Base-by-base conservation (phyloP, 2,888 invertebrate species). In the Tenthredo distinguenda region DNA sequence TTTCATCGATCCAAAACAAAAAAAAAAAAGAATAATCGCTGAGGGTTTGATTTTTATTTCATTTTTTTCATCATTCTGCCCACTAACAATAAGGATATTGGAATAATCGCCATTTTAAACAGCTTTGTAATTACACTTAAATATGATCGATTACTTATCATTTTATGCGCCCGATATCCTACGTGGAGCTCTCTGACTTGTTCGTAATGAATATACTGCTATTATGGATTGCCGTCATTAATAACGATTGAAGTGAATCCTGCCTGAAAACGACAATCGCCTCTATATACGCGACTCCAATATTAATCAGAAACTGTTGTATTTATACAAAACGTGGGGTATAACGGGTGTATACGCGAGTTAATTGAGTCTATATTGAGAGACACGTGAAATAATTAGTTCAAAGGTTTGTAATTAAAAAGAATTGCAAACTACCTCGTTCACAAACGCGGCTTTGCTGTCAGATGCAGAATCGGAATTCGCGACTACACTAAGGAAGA, bases 331-430 rank as follows among this genome's bases (percentile, higher is more conserved):
- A 40, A 7, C 21, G 9, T 7, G 6, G 50, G 6, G 50, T 31
- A 15, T 18, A 34, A 50, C 58, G 58, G 15, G 40, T 62, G 58
- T 58, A 15, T 62, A 37, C 21, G 5, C 9, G 1, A 37, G 62
- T 81, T 58, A 58, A 81, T 62, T 62, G 81, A 62, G 40, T 81
- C 62, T 40, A 62, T 40, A 62, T 62, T 62, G 58, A 62, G 34
- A 34, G 81, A 62, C 37, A 81, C 40, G 81, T 21, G 81, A 40
- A 81, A 62, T 81, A 58, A 81, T 81, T 62, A 81, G 58, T 62
- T 79, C 58, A 81, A 81, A 81, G 81, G 55, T 79, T 31, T 62
- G 40, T 40, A 37, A 62, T 81, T 81, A 40, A 34, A n/a, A 81
- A 37, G 12, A 81, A 40, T 62, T 10, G 79, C 79, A 62, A 37